Percentiles rank a stretch among this genome's conserved stretches.
Evolutionary conservation across 2,113 vertebrate species (phyloP).

Genomic region (Haemorhous mexicanus): DNA sequence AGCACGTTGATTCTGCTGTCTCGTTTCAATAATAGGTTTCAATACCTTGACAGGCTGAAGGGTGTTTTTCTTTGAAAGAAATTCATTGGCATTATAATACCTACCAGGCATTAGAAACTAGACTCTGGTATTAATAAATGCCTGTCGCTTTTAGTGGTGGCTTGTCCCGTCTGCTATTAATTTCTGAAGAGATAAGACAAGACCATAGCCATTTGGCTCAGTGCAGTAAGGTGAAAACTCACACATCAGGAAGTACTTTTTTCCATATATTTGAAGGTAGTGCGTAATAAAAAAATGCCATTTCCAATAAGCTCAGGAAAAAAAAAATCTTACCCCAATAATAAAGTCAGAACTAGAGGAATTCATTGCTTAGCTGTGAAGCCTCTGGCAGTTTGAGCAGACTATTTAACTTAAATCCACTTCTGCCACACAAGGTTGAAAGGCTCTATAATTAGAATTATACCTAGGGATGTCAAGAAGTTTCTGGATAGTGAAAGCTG

Average conservation of each 20-base stretch:
- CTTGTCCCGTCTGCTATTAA: slow-evolving; percentile 50
- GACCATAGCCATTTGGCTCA: slow-evolving; percentile 31
- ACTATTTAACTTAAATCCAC: slow-evolving; percentile 64
- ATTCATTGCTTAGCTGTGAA: slow-evolving; percentile 15
- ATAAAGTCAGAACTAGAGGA: slow-evolving; percentile 46
- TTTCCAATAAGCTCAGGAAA: neutral
- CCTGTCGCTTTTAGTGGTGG: neutral
- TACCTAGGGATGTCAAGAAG: slow-evolving; percentile 16
- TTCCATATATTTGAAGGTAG: neutral
- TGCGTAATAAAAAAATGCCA: slow-evolving; percentile 48
- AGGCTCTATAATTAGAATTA: slow-evolving; percentile 53
- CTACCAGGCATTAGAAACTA: slow-evolving; percentile 10
- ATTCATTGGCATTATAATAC: neutral
- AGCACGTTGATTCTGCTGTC: neutral
- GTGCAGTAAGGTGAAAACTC: slow-evolving; percentile 22
- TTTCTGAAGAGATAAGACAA: slow-evolving; percentile 53
- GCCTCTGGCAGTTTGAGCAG: slow-evolving; percentile 52
- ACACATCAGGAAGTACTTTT: neutral
- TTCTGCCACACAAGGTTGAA: neutral
- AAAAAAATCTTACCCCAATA: neutral
- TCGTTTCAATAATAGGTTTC: slow-evolving; percentile 20
- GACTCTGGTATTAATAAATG: slow-evolving; percentile 36
- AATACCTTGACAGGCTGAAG: slow-evolving; percentile 31
- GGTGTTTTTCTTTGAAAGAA: slow-evolving; percentile 19
- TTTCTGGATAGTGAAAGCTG: neutral